Conservation (phyloP, 2,888 invertebrate genomes). For the Hetaerina titia region DNA sequence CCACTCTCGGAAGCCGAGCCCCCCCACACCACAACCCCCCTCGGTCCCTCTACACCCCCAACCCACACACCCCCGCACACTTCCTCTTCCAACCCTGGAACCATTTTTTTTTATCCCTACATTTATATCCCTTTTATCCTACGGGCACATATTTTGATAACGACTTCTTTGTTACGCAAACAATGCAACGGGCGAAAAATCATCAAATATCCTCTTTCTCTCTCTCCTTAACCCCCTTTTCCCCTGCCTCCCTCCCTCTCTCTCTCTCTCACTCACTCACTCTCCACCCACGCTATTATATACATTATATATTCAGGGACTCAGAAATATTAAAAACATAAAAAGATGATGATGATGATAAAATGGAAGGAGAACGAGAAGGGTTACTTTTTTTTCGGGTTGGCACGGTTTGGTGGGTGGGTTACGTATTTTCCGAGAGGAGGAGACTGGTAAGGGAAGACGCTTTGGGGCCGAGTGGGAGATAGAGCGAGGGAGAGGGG, state of each 20-base stretch:
- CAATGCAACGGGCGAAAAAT: conserved; percentile 64
- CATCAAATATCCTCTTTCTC: conserved; percentile 56
- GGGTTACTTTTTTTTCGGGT: not conserved
- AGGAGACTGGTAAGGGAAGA: not conserved
- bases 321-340: conserved; percentile 67
- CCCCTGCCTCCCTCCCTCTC: not conserved
- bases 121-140: conserved; percentile 63
- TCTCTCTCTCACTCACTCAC: not conserved
- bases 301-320: conserved; percentile 54
- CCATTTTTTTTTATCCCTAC: conserved; percentile 34
- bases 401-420: conserved; percentile 34
- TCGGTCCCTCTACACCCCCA: not conserved
- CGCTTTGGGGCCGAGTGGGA: not conserved
- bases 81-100: not conserved
- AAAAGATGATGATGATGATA: conserved; percentile 66
- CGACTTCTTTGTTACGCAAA: conserved; percentile 65
- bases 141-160: conserved; percentile 67
- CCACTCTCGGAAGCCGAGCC: not conserved
- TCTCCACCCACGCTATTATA: not conserved
- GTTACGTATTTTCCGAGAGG: not conserved
- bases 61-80: no score
- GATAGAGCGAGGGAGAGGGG: not conserved
- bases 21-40: not conserved
- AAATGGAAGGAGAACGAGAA: conserved; percentile 38
- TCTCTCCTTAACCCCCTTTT: conserved; percentile 29